phyloP scores from a whole-genome alignment of 1,140 invertebrate species.

The Mactra quadrangularis region DNA sequence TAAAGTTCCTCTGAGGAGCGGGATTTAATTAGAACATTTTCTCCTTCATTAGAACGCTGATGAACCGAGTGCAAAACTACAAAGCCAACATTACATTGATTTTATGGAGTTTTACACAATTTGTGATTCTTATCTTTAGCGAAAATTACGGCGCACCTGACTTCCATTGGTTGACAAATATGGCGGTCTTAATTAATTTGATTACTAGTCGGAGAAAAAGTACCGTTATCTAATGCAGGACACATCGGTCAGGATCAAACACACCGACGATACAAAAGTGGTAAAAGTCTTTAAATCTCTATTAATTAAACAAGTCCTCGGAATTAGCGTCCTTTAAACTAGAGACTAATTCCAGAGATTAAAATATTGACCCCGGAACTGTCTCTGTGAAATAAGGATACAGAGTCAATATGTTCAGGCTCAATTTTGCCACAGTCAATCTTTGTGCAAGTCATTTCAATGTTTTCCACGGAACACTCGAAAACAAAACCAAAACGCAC shows the following conservation, averaged over 20 bases:
- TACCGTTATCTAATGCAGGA: conserved; percentile 52
- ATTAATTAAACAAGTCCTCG: conserved; percentile 10
- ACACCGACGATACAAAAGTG: conserved; percentile 27
- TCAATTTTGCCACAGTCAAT: conserved; percentile 47
- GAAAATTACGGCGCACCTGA: conserved; percentile 47
- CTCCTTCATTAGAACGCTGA: conserved; percentile 44
- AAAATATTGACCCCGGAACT: conserved; percentile 53
- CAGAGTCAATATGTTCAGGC: conserved; percentile 52
- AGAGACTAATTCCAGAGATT: conserved; percentile 27
- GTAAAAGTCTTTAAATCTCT: conserved; percentile 29
- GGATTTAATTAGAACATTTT: conserved; percentile 37
- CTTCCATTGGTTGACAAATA: conserved; percentile 34
- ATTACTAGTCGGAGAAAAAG: conserved; percentile 32
- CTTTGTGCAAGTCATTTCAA: conserved; percentile 29
- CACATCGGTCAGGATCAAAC: conserved; percentile 27
- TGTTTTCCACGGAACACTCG: conserved; percentile 49
- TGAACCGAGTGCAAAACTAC: conserved; percentile 31
- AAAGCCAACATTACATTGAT: conserved; percentile 50
- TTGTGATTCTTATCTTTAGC: conserved; percentile 40
- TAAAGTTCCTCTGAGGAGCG: conserved; percentile 12
- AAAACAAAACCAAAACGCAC: conserved; percentile 47
- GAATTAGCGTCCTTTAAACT: conserved; percentile 25
- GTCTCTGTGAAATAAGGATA: conserved; percentile 13
- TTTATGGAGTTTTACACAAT: conserved; percentile 51
- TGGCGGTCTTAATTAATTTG: conserved; percentile 44